phyloP scores from a whole-genome alignment of 2,797 vertebrate genomes.

The Parauchenoglanis punctatus region DNA sequence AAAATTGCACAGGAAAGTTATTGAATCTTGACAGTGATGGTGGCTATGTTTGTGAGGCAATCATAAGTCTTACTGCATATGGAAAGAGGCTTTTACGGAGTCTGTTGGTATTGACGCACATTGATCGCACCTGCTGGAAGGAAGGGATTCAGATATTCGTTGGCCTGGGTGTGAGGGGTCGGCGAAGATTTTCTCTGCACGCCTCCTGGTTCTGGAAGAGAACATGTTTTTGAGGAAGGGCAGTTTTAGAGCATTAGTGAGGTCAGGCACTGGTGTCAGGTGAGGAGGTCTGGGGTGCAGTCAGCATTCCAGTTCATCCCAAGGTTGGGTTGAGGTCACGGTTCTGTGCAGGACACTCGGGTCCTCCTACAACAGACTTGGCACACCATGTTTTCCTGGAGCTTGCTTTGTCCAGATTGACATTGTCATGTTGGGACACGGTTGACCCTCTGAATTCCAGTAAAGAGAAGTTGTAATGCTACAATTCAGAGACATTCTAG shows the following conservation, averaged over 20 bases:
- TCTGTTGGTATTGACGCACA: background rate
- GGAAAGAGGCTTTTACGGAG: background rate
- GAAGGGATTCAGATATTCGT: background rate
- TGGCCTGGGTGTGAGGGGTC: constrained; percentile 1
- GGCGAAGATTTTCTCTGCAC: background rate
- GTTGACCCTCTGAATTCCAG: background rate
- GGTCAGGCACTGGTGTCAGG: background rate
- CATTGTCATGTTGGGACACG: background rate
- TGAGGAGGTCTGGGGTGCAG: background rate
- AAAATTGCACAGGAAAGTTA: background rate
- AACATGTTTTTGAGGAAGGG: background rate
- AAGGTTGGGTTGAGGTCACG: background rate
- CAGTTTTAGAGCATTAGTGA: background rate
- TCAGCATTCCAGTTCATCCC: background rate
- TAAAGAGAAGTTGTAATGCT: background rate
- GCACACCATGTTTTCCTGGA: background rate
- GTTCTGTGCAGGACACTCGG: background rate
- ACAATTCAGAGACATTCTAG: background rate
- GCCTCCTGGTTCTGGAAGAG: background rate
- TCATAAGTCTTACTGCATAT: background rate
- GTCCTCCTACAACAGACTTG: background rate
- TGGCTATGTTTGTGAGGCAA: background rate
- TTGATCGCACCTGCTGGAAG: background rate
- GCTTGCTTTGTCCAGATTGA: background rate
- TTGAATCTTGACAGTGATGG: background rate